phyloP scores from a whole-genome alignment of 2,888 invertebrate genomes.

The Hydropsyche betteni region DNA sequence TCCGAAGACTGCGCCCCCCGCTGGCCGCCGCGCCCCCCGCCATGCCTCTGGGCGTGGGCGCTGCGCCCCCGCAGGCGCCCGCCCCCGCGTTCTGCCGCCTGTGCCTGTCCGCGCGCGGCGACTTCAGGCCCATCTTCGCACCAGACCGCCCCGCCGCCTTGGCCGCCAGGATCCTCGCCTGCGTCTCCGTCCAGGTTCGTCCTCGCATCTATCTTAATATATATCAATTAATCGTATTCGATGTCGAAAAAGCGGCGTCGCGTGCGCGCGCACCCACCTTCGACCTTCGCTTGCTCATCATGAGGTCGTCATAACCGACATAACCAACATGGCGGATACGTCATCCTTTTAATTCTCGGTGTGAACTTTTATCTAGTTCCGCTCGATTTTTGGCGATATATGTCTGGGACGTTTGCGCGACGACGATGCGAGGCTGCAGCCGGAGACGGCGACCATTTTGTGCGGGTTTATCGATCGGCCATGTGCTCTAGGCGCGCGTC shows the following conservation, averaged over 20 bases:
- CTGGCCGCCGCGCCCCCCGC: not conserved
- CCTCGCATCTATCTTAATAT: constrained; percentile 65
- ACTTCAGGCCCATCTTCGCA: constrained; percentile 70
- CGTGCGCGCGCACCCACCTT: constrained; percentile 60
- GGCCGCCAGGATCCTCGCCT: constrained; percentile 71
- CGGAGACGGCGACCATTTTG: not conserved
- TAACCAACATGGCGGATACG: too few relatives aligned
- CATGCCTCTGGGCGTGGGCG: not conserved
- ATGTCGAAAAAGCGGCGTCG: too few relatives aligned
- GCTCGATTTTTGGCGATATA: not conserved
- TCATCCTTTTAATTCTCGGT: too few relatives aligned
- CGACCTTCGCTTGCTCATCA: constrained; percentile 28
- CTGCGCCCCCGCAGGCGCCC: not conserved
- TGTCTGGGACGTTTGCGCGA: not conserved
- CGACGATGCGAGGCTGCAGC: not conserved
- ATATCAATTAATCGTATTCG: constrained; percentile 60
- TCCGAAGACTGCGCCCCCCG: not conserved
- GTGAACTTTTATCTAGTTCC: too few relatives aligned
- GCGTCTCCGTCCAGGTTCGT: constrained; percentile 74
- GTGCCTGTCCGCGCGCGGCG: constrained; percentile 70
- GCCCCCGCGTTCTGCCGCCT: constrained; percentile 68
- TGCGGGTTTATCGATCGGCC: too few relatives aligned
- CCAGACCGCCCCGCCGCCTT: constrained; percentile 66
- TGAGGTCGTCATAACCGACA: constrained; percentile 18
- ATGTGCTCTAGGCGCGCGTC: too few relatives aligned